Percentiles rank a stretch among this genome's conserved stretches.
phyloP scores from a whole-genome alignment of 2,113 vertebrate genomes.

The Rana temporaria region DNA sequence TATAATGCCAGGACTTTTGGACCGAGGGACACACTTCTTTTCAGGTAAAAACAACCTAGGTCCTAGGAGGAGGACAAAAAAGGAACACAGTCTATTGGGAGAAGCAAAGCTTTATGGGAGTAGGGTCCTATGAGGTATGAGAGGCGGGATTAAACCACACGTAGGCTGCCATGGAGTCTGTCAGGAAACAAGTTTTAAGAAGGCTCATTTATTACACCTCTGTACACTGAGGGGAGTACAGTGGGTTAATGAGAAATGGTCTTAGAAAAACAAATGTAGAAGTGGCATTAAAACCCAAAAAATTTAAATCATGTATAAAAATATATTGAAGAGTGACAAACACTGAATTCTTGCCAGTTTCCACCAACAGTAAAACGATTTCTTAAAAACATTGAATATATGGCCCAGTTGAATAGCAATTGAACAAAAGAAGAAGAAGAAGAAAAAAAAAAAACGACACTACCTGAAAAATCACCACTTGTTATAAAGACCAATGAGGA shows the following conservation, averaged over 20 bases:
- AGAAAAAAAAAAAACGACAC: slow-evolving; percentile 59
- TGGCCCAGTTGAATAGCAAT: slow-evolving; percentile 73
- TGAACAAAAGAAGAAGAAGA: slow-evolving; percentile 68
- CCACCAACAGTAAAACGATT: slow-evolving; percentile 63
- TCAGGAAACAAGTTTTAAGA: slow-evolving; percentile 58
- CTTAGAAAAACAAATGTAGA: slow-evolving; percentile 70
- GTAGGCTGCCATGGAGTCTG: no score
- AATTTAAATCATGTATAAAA: slow-evolving; percentile 76
- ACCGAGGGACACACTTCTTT: no score
- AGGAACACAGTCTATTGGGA: no score
- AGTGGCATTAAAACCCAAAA: slow-evolving; percentile 70
- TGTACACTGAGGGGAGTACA: slow-evolving; percentile 70
- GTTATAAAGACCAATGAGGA: no score
- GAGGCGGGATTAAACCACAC: no score
- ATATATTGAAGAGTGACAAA: slow-evolving; percentile 67
- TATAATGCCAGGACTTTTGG: no score
- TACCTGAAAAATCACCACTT: slow-evolving; percentile 28
- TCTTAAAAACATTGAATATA: slow-evolving; percentile 75
- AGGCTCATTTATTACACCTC: slow-evolving; percentile 78
- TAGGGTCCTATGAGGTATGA: no score
- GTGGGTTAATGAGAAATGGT: slow-evolving; percentile 67
- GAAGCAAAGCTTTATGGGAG: no score
- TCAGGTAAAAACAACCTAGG: no score
- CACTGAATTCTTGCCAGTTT: slow-evolving; percentile 66
- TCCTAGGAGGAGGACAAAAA: no score